Percentiles rank a stretch among this genome's conserved stretches.
phyloP scores from a whole-genome alignment of 1,140 invertebrate species.

The Calycopis cecrops region DNA sequence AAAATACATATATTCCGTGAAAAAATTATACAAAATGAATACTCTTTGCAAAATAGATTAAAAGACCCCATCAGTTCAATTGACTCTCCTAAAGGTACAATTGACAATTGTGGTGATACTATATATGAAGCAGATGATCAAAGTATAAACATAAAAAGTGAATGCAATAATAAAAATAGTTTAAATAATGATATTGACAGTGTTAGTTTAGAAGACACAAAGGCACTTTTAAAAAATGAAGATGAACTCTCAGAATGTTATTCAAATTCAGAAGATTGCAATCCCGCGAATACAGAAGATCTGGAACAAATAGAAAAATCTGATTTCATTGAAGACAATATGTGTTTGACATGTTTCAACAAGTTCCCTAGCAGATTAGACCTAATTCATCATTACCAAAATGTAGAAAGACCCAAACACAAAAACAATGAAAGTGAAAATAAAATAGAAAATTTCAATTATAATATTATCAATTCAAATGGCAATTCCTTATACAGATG shows the following conservation, averaged over 20 bases:
- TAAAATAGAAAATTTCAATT: constrained; percentile 20
- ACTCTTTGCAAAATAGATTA: constrained; percentile 25
- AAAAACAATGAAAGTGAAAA: constrained; percentile 24
- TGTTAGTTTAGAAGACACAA: neutral
- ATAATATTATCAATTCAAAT: constrained; percentile 16
- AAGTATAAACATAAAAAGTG: constrained; percentile 2
- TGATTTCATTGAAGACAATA: constrained; percentile 17
- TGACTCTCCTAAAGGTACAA: neutral
- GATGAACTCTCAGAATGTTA: constrained; percentile 5
- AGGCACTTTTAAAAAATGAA: neutral
- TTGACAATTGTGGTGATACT: constrained; percentile 14
- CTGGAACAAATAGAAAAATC: constrained; percentile 11
- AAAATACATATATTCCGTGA: constrained; percentile 31
- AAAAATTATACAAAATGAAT: constrained; percentile 34
- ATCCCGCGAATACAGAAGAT: constrained; percentile 8
- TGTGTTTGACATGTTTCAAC: constrained; percentile 45
- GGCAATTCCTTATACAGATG: constrained; percentile 34
- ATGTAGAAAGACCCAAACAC: constrained; percentile 20
- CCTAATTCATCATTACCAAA: constrained; percentile 40
- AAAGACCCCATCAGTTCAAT: constrained; percentile 16
- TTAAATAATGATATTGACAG: too few relatives aligned
- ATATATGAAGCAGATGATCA: constrained; percentile 16
- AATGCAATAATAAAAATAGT: constrained; percentile 11
- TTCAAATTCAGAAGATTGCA: constrained; percentile 7
- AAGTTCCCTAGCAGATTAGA: constrained; percentile 26